Evolutionary conservation across 1,140 invertebrate species (phyloP).

Genomic region (Colletes gigas): DNA sequence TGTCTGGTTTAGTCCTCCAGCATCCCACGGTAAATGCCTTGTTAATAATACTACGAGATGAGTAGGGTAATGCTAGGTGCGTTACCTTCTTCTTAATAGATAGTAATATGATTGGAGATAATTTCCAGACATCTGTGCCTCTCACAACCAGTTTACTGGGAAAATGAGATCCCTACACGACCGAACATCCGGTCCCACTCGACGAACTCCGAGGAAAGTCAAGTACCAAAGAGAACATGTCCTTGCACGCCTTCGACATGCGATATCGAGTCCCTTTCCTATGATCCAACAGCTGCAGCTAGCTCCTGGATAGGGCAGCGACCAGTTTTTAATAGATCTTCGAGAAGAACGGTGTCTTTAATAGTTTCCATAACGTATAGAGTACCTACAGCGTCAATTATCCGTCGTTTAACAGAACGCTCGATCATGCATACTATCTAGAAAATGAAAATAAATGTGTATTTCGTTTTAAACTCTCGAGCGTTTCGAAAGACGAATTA

Average conservation of each 20-base stretch:
- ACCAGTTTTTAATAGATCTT: neutral
- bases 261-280: slow-evolving; percentile 18
- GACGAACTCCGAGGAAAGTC: slow-evolving; percentile 36
- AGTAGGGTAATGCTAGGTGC: neutral
- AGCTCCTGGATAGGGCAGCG: neutral
- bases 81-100: slow-evolving; percentile 12
- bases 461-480: no score
- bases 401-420: no score
- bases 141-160: slow-evolving; percentile 44
- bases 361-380: no score
- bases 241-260: slow-evolving; percentile 41
- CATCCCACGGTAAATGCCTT: neutral
- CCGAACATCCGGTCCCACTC: slow-evolving; percentile 29
- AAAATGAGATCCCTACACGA: slow-evolving; percentile 43
- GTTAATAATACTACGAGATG: neutral
- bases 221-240: slow-evolving; percentile 34
- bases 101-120: slow-evolving; percentile 12
- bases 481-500: no score
- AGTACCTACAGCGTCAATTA: no score
- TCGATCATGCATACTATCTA: no score
- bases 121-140: slow-evolving; percentile 27
- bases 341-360: neutral
- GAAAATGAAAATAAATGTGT: no score
- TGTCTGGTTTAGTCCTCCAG: no score
- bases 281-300: neutral